Evolutionary conservation across 1,140 invertebrate genomes (phyloP).

Genomic region (Pentalonia nigronervosa): DNA sequence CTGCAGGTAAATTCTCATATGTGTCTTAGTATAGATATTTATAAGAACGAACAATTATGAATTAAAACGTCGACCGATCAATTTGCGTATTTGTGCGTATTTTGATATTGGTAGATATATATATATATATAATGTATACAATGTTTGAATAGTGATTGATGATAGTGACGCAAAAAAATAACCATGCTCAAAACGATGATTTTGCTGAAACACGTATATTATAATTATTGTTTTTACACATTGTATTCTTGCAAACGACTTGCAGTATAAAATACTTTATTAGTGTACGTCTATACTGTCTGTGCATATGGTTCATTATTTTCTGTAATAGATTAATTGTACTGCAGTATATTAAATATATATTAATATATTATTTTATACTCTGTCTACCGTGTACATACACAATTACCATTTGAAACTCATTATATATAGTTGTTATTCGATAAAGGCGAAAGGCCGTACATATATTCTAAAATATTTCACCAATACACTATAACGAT

Average conservation of each 20-base stretch:
- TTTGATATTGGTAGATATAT: not conserved
- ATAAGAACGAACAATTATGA: not conserved
- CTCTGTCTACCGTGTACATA: not conserved
- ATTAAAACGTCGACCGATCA: not conserved
- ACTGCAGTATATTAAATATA: not conserved
- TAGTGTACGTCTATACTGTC: not conserved
- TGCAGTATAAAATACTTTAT: not conserved
- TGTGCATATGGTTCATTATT: not conserved
- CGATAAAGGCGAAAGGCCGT: not conserved
- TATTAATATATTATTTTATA: not conserved
- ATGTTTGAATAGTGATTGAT: not conserved
- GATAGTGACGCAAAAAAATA: not conserved
- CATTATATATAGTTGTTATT: not conserved
- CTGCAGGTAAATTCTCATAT: not conserved
- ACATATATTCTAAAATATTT: not conserved
- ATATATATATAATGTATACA: not conserved
- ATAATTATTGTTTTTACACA: not conserved
- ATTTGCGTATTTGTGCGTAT: not conserved
- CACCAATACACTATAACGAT: not conserved
- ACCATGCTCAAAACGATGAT: not conserved
- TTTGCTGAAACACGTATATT: not conserved
- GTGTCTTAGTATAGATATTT: not conserved
- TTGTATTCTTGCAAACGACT: not conserved
- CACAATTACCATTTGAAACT: not conserved
- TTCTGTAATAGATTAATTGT: not conserved